Base-by-base conservation (phyloP, 2,888 invertebrate genomes). In the Alviniconcha strummeri region DNA sequence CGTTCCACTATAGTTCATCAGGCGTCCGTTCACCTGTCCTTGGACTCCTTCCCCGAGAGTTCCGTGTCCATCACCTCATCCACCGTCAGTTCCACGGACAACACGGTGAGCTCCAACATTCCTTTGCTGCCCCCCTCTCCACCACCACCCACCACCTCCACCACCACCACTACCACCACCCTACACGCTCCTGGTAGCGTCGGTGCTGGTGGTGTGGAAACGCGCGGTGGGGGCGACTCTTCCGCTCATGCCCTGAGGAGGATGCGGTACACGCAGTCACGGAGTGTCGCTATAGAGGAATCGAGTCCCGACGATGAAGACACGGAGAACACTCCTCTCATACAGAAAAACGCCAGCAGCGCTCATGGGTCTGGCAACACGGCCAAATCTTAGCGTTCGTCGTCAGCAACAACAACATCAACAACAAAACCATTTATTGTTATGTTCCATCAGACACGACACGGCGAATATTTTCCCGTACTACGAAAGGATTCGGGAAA, bases 251-350 rank as follows among this genome's bases (percentile, higher is more conserved):
- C 55, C 7, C 17, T 67, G 77, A 77, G 69, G 52, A 77, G 81
- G 52, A 55, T 74, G 74, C 13, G 74, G 74, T 60, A 67, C 64
- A 55, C 19, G 56, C 77, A 57, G 67, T 67, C 82, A 54, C 76
- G 77, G 15, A 82, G 82, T 17, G 56, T 69, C 55, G 82, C 82
- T 57, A 55, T 82, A 7, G 82, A 82, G 52, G 82, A 77, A 36
- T 82, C 82, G 7, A 82, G 82, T 36, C 60, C 67, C 3, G 82
- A 82, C 5, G 77, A 82, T 4, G 82, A 82, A 56, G 76, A 82
- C 77, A 78, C 82, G 9, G 82, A 82, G 17, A 67, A 56, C 71
- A 82, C 82, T 8, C 82, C 82, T 9, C 82, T 82, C 71, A 77
- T 81, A 8, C 81, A 81, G 64, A 52, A 55, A 54, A 52, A 55